A percentile compares a stretch with the other conserved stretches of the same genome.
Evolutionary conservation across 2,797 vertebrate species (phyloP).

Genomic region (Tokudaia muenninki): DNA sequence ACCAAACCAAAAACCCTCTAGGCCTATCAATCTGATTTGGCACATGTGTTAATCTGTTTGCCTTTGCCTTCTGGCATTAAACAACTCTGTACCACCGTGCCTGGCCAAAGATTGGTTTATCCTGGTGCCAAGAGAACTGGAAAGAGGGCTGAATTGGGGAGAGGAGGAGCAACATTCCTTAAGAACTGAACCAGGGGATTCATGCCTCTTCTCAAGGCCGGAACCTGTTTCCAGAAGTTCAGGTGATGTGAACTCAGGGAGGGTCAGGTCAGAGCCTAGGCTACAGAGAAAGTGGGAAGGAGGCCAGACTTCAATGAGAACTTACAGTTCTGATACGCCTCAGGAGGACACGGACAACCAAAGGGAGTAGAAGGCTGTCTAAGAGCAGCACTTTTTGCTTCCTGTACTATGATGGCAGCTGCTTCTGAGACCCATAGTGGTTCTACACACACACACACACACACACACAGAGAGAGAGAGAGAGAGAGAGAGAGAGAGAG

Average conservation of each 20-base stretch:
- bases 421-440: background rate
- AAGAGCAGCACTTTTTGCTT: background rate
- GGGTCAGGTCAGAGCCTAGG: background rate
- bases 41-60: background rate
- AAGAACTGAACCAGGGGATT: background rate
- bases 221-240: background rate
- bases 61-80: background rate
- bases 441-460: background rate
- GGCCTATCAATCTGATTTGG: background rate
- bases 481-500: background rate
- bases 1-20: background rate
- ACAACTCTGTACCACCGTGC: background rate
- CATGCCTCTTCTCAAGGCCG: background rate
- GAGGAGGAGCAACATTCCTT: background rate
- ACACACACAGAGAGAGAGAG: background rate
- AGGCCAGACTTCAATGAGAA: background rate
- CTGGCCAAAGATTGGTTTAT: background rate
- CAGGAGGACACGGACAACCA: background rate
- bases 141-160: background rate
- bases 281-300: background rate
- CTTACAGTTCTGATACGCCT: background rate
- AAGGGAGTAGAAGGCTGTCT: background rate
- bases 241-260: background rate
- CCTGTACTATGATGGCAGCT: background rate
- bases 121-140: background rate